Base-by-base conservation (phyloP, 2,888 invertebrate genomes). In the Tribolium freemani region DNA sequence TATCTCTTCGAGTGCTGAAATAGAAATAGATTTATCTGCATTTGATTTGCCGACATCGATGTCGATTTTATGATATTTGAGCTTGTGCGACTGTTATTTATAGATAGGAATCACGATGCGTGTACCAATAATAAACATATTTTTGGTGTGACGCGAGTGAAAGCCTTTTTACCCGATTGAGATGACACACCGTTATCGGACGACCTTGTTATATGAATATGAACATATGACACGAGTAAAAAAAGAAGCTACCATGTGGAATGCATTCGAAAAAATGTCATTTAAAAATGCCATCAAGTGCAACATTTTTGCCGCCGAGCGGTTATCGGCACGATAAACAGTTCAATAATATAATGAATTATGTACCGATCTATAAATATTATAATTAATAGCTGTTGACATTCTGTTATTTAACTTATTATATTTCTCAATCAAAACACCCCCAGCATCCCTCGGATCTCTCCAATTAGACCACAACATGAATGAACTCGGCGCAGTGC, bases 101-200 rank as follows among this genome's bases (percentile, higher is more conserved):
- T 38, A 61, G 31, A 53, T 30, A 64, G 53, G 20, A 66, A 71
- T 71, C 71, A 58, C 71, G 71, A 71, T 71, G 71, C 71, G 66
- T 16, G 71, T 58, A 71, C 44, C 48, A 68, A 57, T 68, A 68
- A 71, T 61, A 61, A 57, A 57, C 26, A 54, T 51, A 57, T 71
- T 70, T 71, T 71, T 71, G 64, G 10, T 45, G 11, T 38, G 31
- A 46, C 54, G 64, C 63, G 46, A 70, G 46, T 56, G 54, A 70
- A 70, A 70, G 63, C 61, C 63, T 70, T 56, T 70, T 63, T 70
- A 66, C 66, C 11, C 30, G 53, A 9, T 60, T 71, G 57, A 71
- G 66, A 73, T 75, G 76, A 73, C 75, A 77, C 70, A 69, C 70
- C 71, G 72, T 77, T 77, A 77, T 77, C 75, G 30, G 58, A 53